Conservation (phyloP, 2,113 vertebrate species). For the Herpailurus yagouaroundi region DNA sequence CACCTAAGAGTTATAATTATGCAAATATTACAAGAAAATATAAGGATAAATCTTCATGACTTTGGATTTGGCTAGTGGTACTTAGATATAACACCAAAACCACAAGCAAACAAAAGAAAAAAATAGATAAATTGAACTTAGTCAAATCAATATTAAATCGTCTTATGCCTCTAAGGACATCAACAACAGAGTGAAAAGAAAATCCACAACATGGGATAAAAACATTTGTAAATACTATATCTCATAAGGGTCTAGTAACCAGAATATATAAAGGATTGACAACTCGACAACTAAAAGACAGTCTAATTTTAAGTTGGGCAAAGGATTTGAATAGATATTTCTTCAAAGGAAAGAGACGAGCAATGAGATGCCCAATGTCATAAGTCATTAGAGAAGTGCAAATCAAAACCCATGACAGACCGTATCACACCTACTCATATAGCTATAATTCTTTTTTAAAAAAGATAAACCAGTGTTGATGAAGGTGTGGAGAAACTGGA, state of each 20-base stretch:
- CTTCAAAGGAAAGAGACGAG: neutral
- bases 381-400: neutral
- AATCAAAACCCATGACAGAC: neutral
- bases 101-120: neutral
- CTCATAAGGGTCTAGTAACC: neutral
- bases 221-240: neutral
- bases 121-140: neutral
- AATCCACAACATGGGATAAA: neutral
- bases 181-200: neutral
- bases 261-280: neutral
- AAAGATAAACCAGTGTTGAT: neutral
- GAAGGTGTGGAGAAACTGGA: neutral
- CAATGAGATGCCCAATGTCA: neutral
- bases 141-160: neutral
- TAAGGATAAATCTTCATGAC: neutral
- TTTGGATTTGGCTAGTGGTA: neutral
- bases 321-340: neutral
- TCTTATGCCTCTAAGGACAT: neutral
- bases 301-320: neutral
- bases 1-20: neutral
- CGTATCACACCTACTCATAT: neutral
- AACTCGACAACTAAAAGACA: neutral
- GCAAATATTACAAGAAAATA: neutral
- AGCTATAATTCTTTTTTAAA: neutral
- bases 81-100: neutral